phyloP scores from a whole-genome alignment of 2,113 vertebrate genomes.

The Xenopus tropicalis region DNA sequence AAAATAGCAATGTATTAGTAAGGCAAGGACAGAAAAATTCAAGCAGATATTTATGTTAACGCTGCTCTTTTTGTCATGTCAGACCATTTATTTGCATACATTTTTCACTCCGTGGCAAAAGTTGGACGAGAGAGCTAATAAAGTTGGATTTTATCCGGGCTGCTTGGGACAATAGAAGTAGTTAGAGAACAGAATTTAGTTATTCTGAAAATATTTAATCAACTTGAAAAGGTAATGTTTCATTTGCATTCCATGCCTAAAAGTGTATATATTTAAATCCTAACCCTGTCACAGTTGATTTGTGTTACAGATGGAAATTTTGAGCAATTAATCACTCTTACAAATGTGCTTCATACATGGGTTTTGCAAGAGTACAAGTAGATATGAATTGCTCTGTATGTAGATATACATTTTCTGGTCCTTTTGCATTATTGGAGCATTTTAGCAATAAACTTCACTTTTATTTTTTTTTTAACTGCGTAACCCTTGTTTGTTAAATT shows the following conservation, averaged over 20 bases:
- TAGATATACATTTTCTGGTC: too few species aligned
- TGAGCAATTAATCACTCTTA: background rate
- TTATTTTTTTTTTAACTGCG: too few species aligned
- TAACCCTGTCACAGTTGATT: constrained; percentile 20
- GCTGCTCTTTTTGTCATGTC: background rate
- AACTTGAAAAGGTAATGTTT: constrained; percentile 14
- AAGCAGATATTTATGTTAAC: background rate
- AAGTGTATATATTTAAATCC: background rate
- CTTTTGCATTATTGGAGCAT: too few species aligned
- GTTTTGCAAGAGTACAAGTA: background rate
- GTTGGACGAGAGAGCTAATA: background rate
- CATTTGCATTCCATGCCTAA: constrained; percentile 35
- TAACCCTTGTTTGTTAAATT: too few species aligned
- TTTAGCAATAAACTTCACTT: too few species aligned
- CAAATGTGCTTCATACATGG: background rate
- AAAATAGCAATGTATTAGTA: background rate
- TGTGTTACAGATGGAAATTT: background rate
- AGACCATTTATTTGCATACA: background rate
- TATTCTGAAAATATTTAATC: constrained; percentile 28
- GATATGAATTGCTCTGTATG: too few species aligned
- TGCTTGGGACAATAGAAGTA: background rate
- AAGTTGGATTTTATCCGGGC: background rate
- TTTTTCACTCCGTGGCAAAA: background rate
- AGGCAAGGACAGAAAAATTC: background rate
- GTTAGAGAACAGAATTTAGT: background rate